These are phyloP conservation scores for Cephalotes varians DNA, from an alignment of 2,888 invertebrate species.

Conservation along the genomic window DNA sequence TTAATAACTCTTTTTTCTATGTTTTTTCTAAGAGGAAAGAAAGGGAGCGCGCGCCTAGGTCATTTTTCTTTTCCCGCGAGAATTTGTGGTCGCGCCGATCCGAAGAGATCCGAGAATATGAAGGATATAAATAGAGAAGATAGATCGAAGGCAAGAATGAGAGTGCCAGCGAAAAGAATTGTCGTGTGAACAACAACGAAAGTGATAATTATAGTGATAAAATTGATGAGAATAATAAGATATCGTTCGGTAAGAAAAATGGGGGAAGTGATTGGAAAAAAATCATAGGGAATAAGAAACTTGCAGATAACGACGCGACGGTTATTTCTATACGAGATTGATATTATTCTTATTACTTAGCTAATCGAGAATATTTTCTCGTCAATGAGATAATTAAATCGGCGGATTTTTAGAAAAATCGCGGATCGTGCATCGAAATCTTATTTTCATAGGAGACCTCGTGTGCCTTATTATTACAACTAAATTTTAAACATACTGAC, in stretches of 20 bases:
- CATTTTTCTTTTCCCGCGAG: conserved; percentile 58
- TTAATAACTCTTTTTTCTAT: conserved; percentile 72
- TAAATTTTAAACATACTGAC: conserved; percentile 1
- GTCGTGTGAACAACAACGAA: conserved; percentile 50
- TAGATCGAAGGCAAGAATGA: conserved; percentile 18
- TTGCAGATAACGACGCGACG: conserved; percentile 15
- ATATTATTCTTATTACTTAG: conserved; percentile 3
- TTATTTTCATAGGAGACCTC: conserved; percentile 21
- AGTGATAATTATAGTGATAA: conserved; percentile 71
- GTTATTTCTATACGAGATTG: not conserved
- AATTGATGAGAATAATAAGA: conserved; percentile 11
- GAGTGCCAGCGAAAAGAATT: conserved; percentile 30
- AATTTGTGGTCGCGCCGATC: conserved; percentile 73
- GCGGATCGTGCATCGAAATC: conserved; percentile 10
- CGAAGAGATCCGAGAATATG: conserved; percentile 58
- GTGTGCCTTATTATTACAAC: conserved; percentile 27
- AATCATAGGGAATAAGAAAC: conserved; percentile 19
- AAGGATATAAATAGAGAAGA: conserved; percentile 11
- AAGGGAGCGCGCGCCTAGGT: conserved; percentile 56
- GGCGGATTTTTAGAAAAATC: conserved; percentile 8
- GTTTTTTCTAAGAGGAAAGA: conserved; percentile 60
- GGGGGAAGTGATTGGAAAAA: not conserved
- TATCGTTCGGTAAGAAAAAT: not conserved
- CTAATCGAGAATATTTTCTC: not conserved
- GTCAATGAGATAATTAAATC: conserved; percentile 4